Evolutionary conservation across 2,888 invertebrate species (phyloP).

Genomic region (Synergus gifuensis): DNA sequence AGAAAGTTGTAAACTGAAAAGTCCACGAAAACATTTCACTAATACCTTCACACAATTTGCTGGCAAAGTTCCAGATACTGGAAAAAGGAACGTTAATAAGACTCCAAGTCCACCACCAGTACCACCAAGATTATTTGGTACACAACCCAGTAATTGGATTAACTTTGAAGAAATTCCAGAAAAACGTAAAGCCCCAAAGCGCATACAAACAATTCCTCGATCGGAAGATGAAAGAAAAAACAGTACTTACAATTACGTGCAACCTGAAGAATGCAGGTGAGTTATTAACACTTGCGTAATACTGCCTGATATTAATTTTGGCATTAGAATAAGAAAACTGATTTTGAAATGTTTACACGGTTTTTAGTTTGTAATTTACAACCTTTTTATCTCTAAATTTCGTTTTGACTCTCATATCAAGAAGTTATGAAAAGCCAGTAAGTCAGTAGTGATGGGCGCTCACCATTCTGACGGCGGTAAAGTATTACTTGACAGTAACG

Average conservation of each 20-base stretch:
- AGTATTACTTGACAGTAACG: too few species aligned
- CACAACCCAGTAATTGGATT: constrained; percentile 84
- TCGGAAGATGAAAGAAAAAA: constrained; percentile 75
- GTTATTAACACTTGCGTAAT: background rate
- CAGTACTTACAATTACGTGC: constrained; percentile 85
- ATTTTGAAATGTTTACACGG: too few species aligned
- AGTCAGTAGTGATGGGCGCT: too few species aligned
- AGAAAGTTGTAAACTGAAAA: constrained; percentile 76
- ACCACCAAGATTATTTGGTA: background rate
- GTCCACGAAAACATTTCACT: constrained; percentile 76
- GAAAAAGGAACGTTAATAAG: constrained; percentile 61
- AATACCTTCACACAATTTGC: constrained; percentile 83
- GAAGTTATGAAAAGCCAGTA: too few species aligned
- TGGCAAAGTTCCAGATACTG: constrained; percentile 81
- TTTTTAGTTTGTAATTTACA: too few species aligned
- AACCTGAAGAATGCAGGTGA: constrained; percentile 87
- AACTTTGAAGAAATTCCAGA: constrained; percentile 93
- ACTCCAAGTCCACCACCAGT: constrained; percentile 74
- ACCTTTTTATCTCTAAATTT: too few species aligned
- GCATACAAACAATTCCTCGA: constrained; percentile 89
- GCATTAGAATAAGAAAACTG: too few species aligned
- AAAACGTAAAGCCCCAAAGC: constrained; percentile 88
- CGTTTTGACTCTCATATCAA: too few species aligned
- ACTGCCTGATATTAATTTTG: too few species aligned
- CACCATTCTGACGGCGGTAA: too few species aligned